Evolutionary conservation across 2,113 vertebrate species (phyloP), one percentile per base, ranked within the genome.

Genomic region (Egretta garzetta): DNA sequence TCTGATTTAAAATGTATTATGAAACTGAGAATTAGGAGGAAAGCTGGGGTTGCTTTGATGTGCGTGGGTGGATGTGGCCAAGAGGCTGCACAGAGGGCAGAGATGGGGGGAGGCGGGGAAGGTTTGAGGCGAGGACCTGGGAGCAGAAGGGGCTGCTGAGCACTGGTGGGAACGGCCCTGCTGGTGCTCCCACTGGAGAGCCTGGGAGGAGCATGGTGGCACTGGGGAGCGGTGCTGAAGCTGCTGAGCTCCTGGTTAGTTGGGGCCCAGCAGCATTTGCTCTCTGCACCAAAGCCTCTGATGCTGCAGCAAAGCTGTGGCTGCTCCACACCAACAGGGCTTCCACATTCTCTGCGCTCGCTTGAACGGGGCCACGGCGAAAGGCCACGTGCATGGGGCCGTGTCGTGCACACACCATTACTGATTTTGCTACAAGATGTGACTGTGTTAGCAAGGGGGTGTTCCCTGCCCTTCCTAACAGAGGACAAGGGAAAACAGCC

Each of bases 341-440:
- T 11, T 49, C 5, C 23, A 1, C 1, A 1, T 1, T 13, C 33
- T 17, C 62, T 15, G 6, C 0, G 10, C 37, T 12, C 12, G 1
- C 49, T 12, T 4, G 27, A 35, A 12, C 11, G 0, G 3, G 35
- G 73, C 3, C 49, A 2, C 32, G 4, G 77, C 39, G 55, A n/a
- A 17, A 10, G 5, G 70, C n/a, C 12, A 1, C 1, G 0, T 0
- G 32, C 0, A 0, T 0, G 33, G 28, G 41, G 59, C 83, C 45
- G 33, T 6, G 2, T 5, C 10, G 35, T 21, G 3, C 24, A 3
- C 0, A 11, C 28, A 22, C n/a, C 10, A 0, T 1, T 2, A 7
- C 3, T 13, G n/a, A 4, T 6, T 27, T 20, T 30, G 9, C 32
- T 27, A 0, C 28, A 10, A 12, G 63, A 10, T 14, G 27, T 3